Evolutionary conservation across 2,113 vertebrate species (phyloP).

Genomic region (Anguilla rostrata): DNA sequence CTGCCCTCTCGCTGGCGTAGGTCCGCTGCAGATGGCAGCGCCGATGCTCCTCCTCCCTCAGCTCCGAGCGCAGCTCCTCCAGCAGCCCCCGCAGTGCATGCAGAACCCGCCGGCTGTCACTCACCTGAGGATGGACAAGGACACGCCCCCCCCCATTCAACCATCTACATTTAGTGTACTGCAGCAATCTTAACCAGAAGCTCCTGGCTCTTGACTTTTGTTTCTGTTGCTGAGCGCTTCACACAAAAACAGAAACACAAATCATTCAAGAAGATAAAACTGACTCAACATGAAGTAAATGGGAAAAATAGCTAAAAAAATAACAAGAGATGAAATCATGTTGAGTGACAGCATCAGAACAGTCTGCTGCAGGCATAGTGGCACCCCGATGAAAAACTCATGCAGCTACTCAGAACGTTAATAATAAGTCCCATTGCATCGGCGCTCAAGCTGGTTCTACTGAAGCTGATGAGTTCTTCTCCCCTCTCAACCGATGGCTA

Average conservation of each 20-base stretch:
- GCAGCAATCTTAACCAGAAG: background rate
- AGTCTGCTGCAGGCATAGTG: background rate
- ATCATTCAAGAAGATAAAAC: no score
- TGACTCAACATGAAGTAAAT: no score
- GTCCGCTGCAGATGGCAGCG: conserved; percentile 82
- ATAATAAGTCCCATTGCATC: background rate
- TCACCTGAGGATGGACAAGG: conserved; percentile 63
- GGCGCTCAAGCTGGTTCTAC: background rate
- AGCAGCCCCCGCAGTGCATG: conserved; percentile 80
- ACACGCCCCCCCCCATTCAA: background rate
- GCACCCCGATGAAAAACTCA: background rate
- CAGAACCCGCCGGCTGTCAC: conserved; percentile 82
- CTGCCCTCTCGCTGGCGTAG: conserved; percentile 84
- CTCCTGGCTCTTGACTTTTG: no score
- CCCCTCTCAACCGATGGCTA: background rate
- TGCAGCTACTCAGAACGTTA: background rate
- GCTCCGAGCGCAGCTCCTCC: conserved; percentile 84
- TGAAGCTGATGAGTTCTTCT: background rate
- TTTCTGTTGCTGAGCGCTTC: no score
- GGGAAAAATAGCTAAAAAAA: background rate
- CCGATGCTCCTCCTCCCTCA: conserved; percentile 78
- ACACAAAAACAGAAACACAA: no score
- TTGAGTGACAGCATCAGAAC: background rate
- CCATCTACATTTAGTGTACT: background rate
- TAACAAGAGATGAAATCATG: no score